Base-by-base conservation (phyloP, 1,140 invertebrate species). In the Drosophila ohnishii region DNA sequence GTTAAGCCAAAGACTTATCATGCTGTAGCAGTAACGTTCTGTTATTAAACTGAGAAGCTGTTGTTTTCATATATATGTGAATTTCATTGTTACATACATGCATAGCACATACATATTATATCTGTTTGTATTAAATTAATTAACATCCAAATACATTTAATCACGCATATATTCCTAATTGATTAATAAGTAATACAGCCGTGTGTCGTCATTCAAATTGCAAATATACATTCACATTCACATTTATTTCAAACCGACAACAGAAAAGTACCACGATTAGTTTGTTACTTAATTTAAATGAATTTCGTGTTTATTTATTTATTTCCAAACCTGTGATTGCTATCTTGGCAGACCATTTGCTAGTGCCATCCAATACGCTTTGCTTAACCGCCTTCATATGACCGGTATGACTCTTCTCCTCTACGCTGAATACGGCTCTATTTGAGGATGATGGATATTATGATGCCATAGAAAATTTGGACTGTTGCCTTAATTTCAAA, bases 331-430 rank as follows among this genome's bases (percentile, higher is more conserved):
- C 97, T 97, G 97, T 99, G 92, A 99, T 98, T 90, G 98, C 98
- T 93, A 99, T 99, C 95, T 99, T 99, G 84, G 98, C 98, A 90
- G 98, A 99, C 99, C 99, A 99, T 94, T 99, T 99, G 92, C 98
- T 99, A 58, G 98, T 99, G 87, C 99, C 99, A 93, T 99, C 99
- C 92, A 99, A 94, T 83, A 99, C 98, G 85, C 97, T 97, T 93
- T 99, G 97, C 94, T 99, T 99, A 71, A 99, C 97, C 42, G 97
- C 95, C 93, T 97, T 98, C 97, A 99, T 98, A 93, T 99, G 97
- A 88, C 97, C 97, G 66, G 95, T 94, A 93, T 99, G 98, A 89
- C 95, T 96, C 93, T 98, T 97, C 92, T 97, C 96, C 92, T 99
- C 98, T 90, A 99, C 96, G 92, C 95, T 95, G 94, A 99, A 99